Evolutionary conservation across 64 coral and sea anemone species (phyloP).

Genomic region (Actinia equina): DNA sequence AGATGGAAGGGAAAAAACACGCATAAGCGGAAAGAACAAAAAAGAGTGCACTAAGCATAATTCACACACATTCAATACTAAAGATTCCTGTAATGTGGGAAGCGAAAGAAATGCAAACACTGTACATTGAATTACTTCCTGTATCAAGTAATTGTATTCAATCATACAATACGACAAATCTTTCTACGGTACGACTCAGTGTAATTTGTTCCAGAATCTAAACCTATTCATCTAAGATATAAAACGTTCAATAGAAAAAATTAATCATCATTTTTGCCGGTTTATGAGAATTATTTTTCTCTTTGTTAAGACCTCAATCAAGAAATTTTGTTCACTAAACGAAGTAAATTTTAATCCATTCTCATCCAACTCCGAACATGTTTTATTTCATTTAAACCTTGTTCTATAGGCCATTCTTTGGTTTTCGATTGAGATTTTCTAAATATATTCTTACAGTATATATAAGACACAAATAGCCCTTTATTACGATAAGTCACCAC

Average conservation of each 20-base stretch:
- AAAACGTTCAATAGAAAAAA: background rate
- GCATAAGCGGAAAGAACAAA: background rate
- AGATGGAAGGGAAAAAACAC: too few species aligned
- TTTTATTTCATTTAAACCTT: too few species aligned
- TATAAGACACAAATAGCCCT: background rate
- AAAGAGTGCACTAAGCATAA: background rate
- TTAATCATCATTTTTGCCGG: background rate
- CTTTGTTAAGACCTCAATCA: background rate
- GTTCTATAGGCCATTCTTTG: too few species aligned
- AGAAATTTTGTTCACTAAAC: too few species aligned
- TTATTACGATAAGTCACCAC: background rate
- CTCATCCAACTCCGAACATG: too few species aligned
- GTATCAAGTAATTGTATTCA: background rate
- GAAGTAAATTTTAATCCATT: too few species aligned
- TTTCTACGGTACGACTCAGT: too few species aligned
- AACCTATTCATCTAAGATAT: background rate
- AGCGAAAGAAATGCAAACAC: background rate
- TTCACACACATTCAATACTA: background rate
- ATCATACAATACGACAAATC: background rate
- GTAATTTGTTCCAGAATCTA: too few species aligned
- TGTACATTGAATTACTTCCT: background rate
- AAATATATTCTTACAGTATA: background rate
- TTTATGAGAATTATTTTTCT: background rate
- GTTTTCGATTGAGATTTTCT: background rate
- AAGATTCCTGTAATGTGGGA: background rate